Percentiles rank a stretch among this genome's conserved stretches.
Evolutionary conservation across 2,797 vertebrate genomes (phyloP).

Genomic region (Brachymystax lenok): DNA sequence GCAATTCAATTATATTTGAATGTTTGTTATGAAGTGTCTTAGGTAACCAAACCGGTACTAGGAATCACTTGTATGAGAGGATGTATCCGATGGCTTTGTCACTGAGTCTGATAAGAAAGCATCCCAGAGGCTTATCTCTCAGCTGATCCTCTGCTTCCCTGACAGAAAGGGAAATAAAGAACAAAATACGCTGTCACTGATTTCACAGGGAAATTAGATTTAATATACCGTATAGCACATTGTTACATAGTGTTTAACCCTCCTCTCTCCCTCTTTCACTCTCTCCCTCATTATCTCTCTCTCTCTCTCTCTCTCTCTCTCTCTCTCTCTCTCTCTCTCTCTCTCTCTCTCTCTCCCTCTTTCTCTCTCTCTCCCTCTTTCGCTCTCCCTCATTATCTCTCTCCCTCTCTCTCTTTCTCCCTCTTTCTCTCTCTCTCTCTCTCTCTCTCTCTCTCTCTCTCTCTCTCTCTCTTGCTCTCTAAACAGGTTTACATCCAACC

Average conservation of each 20-base stretch:
- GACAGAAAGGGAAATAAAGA: slow-evolving; percentile 31
- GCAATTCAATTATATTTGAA: too few species aligned
- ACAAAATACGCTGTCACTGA: slow-evolving; percentile 11
- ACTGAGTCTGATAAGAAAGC: slow-evolving; percentile 84
- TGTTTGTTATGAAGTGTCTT: not conserved
- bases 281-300: not conserved
- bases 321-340: too few species aligned
- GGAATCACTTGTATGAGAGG: slow-evolving; percentile 83
- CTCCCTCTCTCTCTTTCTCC: too few species aligned
- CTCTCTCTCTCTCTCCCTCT: accelerated
- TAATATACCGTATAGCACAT: not conserved
- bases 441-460: too few species aligned
- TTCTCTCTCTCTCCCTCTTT: too few species aligned
- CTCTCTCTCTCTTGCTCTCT: too few species aligned
- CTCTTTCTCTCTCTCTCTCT: too few species aligned
- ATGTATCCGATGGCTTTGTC: slow-evolving; percentile 81
- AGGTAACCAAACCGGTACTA: not conserved
- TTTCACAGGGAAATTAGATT: slow-evolving; percentile 37
- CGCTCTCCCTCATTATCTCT: too few species aligned
- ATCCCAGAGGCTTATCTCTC: slow-evolving; percentile 74
- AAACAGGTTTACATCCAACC: too few species aligned
- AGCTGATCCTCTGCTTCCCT: slow-evolving; percentile 83
- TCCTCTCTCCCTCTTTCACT: not conserved
- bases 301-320: accelerated
- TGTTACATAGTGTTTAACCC: not conserved